Base-by-base conservation (phyloP, 2,888 invertebrate genomes). In the Callimorpha dominula region DNA sequence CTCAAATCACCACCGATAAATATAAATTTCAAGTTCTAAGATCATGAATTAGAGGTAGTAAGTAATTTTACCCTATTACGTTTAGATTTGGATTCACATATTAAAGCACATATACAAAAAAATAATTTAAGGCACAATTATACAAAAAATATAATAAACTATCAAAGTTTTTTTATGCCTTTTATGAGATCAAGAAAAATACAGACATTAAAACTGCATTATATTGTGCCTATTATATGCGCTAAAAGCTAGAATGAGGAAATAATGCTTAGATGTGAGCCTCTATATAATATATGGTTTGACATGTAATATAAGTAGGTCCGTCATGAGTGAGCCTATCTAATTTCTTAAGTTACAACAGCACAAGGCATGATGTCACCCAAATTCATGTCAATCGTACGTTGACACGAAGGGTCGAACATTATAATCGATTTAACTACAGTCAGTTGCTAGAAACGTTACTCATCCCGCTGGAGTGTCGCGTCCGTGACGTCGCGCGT, bases 371-470 rank as follows among this genome's bases (percentile, higher is more conserved):
- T 63, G 67, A 62, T 67, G 46, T 68, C 65, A 72, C 65, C 50
- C 54, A 67, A 71, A 70, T 69, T 50, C 49, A 63, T 70, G 70
- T 65, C 65, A 60, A 72, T 57, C 40, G 68, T 62, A 49, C 54
- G 52, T 62, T 49, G 46, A 65, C 54, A 78, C 65, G 50, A 64
- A 42, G 74, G 70, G 77, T 67, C 77, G 63, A 52, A 60, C 57
- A 14, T 40, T 63, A 50, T 65, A 40, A 82, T 82, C 79, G 81
- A 82, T 79, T 54, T 52, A 72, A 74, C 73, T 68, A 60, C 68
- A 43, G 50, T 63, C 64, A 65, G 79, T 69, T 52, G 70, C 46
- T 42, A 42, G 49, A 64, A 60, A 65, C 71, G 70, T 50, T 68
- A 52, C 66, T 9, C 50, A 15, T 15, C 14, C 68, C 63, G 62